Conservation (phyloP, 2,113 vertebrate genomes). For the Corydoras sp. region DNA sequence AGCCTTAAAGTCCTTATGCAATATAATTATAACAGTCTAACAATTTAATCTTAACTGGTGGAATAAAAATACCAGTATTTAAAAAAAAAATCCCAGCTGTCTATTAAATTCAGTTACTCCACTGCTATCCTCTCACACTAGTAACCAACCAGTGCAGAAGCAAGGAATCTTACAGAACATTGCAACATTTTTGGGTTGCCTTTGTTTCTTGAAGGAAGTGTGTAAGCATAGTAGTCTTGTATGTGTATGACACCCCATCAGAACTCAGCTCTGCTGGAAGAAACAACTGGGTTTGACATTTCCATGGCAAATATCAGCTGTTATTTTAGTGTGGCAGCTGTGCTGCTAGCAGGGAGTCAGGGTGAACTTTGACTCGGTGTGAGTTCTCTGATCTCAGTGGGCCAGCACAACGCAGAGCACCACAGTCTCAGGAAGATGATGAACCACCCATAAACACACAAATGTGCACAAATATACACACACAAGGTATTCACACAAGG, state of each 20-base stretch:
- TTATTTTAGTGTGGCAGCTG: slow-evolving; percentile 47
- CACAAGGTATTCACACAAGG: neutral
- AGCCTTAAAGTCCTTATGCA: too few species aligned
- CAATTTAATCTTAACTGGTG: too few species aligned
- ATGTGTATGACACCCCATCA: slow-evolving; percentile 24
- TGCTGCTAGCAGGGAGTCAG: slow-evolving; percentile 35
- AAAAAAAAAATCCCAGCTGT: too few species aligned
- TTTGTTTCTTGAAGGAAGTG: slow-evolving; percentile 21
- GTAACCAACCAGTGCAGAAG: neutral
- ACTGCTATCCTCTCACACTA: slow-evolving; percentile 4
- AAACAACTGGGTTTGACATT: slow-evolving; percentile 49
- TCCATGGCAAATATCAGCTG: slow-evolving; percentile 49
- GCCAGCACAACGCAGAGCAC: slow-evolving; percentile 18
- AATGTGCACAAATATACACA: neutral
- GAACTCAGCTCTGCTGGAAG: slow-evolving; percentile 42
- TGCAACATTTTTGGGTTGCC: slow-evolving; percentile 19
- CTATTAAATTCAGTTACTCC: neutral
- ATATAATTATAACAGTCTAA: too few species aligned
- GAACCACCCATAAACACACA: slow-evolving; percentile 16
- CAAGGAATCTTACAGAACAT: slow-evolving; percentile 12
- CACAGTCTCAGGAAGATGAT: slow-evolving; percentile 16
- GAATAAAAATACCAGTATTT: too few species aligned
- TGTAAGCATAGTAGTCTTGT: slow-evolving; percentile 3
- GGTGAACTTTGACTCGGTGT: slow-evolving; percentile 49
- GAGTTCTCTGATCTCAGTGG: slow-evolving; percentile 42